Percentiles rank a stretch among this genome's conserved stretches.
phyloP scores from a whole-genome alignment of 2,888 invertebrate genomes.

The Drosophila picticornis region DNA sequence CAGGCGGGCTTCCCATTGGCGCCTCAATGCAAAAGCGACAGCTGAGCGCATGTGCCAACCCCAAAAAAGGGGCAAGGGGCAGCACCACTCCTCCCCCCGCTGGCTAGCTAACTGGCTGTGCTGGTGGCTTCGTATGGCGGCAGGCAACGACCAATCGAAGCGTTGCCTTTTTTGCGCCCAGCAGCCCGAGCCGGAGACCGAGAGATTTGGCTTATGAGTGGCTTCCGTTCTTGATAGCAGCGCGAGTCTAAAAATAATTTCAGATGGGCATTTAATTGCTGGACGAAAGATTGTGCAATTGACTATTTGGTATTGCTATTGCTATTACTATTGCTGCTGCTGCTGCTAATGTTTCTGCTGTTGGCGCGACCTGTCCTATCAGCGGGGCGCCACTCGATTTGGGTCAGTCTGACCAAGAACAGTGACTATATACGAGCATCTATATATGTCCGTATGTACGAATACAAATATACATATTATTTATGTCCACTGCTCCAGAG shows the following conservation, averaged over 20 bases:
- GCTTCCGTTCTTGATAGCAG: slow-evolving; percentile 53
- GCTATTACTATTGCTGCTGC: neutral
- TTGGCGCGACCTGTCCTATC: slow-evolving; percentile 54
- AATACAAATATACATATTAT: neutral
- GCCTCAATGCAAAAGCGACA: slow-evolving; percentile 16
- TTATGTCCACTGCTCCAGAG: slow-evolving; percentile 5
- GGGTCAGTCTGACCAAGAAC: slow-evolving; percentile 55
- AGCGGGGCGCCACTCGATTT: slow-evolving; percentile 45
- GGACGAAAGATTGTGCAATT: slow-evolving; percentile 29
- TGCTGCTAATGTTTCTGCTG: neutral
- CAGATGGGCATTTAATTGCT: slow-evolving; percentile 42
- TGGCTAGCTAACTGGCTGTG: slow-evolving; percentile 1
- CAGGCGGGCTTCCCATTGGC: slow-evolving; percentile 65
- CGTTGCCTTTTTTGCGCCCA: slow-evolving; percentile 44
- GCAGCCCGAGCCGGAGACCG: slow-evolving; percentile 15
- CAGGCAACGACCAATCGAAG: slow-evolving; percentile 58
- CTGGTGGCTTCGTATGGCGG: slow-evolving; percentile 3
- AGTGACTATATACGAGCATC: slow-evolving; percentile 1
- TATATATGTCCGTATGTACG: neutral
- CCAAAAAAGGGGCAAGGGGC: neutral
- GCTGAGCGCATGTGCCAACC: slow-evolving; percentile 49
- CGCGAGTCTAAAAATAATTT: slow-evolving; percentile 41
- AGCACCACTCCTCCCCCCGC: slow-evolving; percentile 11
- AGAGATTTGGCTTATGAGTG: slow-evolving; percentile 39
- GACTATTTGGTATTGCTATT: slow-evolving; percentile 1